Conservation (phyloP, 2,797 vertebrate species). For the Catharus ustulatus region DNA sequence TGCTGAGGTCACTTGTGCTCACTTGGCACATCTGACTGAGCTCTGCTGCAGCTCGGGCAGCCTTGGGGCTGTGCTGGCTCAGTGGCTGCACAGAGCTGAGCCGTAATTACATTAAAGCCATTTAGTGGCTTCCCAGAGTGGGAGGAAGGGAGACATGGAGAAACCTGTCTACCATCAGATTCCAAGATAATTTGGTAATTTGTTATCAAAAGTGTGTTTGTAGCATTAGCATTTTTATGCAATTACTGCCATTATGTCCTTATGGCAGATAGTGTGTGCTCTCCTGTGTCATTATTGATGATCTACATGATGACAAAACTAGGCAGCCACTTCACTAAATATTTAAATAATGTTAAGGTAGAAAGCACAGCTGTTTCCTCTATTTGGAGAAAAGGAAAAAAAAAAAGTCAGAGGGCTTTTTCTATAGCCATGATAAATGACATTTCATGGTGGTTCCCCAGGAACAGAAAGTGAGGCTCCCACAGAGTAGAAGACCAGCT, state of each 20-base stretch:
- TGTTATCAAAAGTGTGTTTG: slow-evolving; percentile 52
- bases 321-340: slow-evolving; percentile 46
- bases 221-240: slow-evolving; percentile 58
- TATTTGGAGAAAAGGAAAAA: neutral
- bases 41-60: neutral
- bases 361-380: slow-evolving; percentile 62
- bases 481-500: slow-evolving; percentile 76
- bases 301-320: slow-evolving; percentile 4
- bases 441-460: slow-evolving; percentile 33
- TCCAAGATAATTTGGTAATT: slow-evolving; percentile 53
- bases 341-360: slow-evolving; percentile 58
- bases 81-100: neutral
- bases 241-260: slow-evolving; percentile 40
- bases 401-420: neutral
- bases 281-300: slow-evolving; percentile 12
- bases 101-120: slow-evolving; percentile 13
- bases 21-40: neutral
- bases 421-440: slow-evolving; percentile 65
- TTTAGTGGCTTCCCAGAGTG: slow-evolving; percentile 3
- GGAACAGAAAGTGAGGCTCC: slow-evolving; percentile 61
- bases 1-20: neutral
- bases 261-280: slow-evolving; percentile 14
- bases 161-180: neutral
- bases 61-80: neutral
- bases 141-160: neutral